Percentiles rank a stretch among this genome's conserved stretches.
phyloP scores from a whole-genome alignment of 1,140 invertebrate genomes.

The Drosophila kepulauana region DNA sequence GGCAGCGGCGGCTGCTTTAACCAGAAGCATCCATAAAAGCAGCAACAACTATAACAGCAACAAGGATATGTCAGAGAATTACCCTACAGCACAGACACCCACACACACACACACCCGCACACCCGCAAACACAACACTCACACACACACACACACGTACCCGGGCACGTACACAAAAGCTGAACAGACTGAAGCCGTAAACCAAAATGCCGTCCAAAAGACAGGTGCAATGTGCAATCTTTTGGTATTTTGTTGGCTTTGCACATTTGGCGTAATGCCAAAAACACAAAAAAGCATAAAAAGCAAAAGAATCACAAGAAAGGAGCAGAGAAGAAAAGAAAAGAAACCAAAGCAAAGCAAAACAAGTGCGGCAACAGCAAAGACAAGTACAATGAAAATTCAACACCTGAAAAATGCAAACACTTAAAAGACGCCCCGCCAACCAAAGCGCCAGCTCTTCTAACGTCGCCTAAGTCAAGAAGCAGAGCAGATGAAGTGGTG shows the following conservation, averaged over 20 bases:
- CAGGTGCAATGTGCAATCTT: constrained; percentile 83
- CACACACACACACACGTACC: constrained; percentile 11
- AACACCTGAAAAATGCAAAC: constrained; percentile 80
- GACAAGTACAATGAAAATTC: constrained; percentile 80
- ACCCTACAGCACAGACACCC: constrained; percentile 26
- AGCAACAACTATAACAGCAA: constrained; percentile 41
- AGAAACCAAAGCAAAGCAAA: constrained; percentile 50
- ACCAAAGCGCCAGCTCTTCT: background rate
- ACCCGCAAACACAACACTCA: constrained; percentile 13
- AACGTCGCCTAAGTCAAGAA: constrained; percentile 32
- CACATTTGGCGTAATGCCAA: constrained; percentile 82
- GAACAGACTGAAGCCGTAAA: constrained; percentile 57
- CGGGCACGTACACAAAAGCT: constrained; percentile 45
- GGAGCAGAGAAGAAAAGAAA: constrained; percentile 6
- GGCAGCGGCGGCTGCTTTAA: constrained; percentile 30
- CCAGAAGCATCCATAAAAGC: constrained; percentile 36
- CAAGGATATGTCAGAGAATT: constrained; percentile 56
- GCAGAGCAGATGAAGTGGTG: constrained; percentile 27
- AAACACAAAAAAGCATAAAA: constrained; percentile 60
- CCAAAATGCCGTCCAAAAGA: constrained; percentile 70
- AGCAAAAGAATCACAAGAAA: constrained; percentile 15
- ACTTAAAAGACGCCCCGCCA: constrained; percentile 68
- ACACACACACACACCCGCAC: constrained; percentile 9
- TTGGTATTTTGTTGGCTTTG: constrained; percentile 83
- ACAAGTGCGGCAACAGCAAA: constrained; percentile 62